Evolutionary conservation across 2,113 vertebrate genomes (phyloP).

Genomic region (Rostratula benghalensis): DNA sequence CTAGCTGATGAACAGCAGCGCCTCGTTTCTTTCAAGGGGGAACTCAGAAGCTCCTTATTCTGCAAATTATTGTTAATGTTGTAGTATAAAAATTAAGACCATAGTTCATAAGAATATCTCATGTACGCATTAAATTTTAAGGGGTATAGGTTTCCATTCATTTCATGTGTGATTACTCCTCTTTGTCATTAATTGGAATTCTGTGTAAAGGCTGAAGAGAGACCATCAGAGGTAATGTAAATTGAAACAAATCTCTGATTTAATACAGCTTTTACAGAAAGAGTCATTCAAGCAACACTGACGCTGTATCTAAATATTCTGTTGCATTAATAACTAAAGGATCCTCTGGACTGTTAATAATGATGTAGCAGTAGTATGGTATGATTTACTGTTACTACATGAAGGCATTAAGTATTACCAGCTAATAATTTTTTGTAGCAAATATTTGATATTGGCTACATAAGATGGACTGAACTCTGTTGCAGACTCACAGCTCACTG

Average conservation of each 20-base stretch:
- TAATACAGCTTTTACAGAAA: background rate
- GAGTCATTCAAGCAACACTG: background rate
- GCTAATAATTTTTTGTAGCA: background rate
- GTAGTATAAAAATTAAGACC: background rate
- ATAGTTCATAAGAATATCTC: background rate
- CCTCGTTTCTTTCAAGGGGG: background rate
- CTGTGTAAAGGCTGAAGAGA: background rate
- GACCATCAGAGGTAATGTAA: background rate
- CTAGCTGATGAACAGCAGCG: background rate
- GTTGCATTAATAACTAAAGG: background rate
- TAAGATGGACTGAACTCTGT: background rate
- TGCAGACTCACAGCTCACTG: background rate
- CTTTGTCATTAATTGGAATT: slow-evolving; percentile 29
- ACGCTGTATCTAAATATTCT: background rate
- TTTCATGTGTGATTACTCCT: background rate
- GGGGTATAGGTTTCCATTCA: background rate
- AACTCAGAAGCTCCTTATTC: background rate
- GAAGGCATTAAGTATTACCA: background rate
- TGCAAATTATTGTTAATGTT: slow-evolving; percentile 2
- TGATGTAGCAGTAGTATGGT: background rate
- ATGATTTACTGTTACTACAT: background rate
- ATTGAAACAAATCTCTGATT: slow-evolving; percentile 31
- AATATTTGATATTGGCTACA: background rate
- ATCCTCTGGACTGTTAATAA: background rate
- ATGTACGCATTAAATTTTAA: background rate